Evolutionary conservation across 2,113 vertebrate genomes (phyloP), one percentile per base, ranked within the genome.

Genomic region (Chinchilla lanigera): DNA sequence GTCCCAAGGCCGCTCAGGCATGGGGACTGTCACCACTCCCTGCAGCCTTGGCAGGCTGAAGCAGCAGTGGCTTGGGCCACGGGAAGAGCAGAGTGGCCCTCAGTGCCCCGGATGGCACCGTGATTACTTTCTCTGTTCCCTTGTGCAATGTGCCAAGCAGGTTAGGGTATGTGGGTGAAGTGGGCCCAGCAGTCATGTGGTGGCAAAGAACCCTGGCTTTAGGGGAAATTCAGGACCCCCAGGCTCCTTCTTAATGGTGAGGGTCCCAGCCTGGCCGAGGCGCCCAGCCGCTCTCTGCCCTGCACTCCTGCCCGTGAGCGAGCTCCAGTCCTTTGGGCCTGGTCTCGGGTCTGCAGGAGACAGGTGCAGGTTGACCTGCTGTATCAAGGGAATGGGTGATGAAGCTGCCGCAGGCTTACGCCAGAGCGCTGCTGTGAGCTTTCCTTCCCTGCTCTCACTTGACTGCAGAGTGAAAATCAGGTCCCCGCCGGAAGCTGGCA

Each of bases 391-490:
- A 10, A 4, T 63, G 60, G 69, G 8, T 11, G 4, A 9, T 4
- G 20, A 41, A n/a, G n/a, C 7, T 73, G 69, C n/a, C 3, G n/a
- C n/a, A 3, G 9, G 71, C 24, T 13, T n/a, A 22, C 3, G 20
- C 73, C 7, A 10, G 41, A n/a, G 44, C 44, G 0, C 35, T 26
- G 2, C 38, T 54, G 3, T 85, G 69, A 97, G 17, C 65, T n/a
- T 56, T 52, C 44, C 26, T 82, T 35, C 75, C 75, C 52, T 84
- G 94, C 67, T 95, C 38, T 11, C 19, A 52, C 95, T 56, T 47
- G 13, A 41, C 73, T 86, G 10, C 63, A 99, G 99, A 77, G 98
- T 99, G 90, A 99, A 88, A 78, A 98, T 99, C 88, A 98, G 61
- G 81, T 98, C 98, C 85, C 98, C 97, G 86, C 95, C 97, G 92